These are phyloP conservation scores for Hassar affinis DNA, from an alignment of 2,113 vertebrate genomes.

Conservation along the genomic window DNA sequence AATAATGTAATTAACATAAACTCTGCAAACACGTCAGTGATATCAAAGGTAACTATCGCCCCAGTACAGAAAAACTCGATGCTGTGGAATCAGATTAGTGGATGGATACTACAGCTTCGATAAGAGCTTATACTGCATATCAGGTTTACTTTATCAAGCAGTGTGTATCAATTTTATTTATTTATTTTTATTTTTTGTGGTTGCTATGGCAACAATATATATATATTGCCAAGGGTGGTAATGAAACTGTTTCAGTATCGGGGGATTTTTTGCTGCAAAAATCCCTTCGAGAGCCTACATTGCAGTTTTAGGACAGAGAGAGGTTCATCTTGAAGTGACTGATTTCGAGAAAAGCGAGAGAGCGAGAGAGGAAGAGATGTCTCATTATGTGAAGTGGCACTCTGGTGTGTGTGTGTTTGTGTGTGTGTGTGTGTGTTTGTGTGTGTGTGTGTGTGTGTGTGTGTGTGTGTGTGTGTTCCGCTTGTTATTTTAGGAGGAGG, in stretches of 20 bases:
- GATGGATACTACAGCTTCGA: neutral
- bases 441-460: neutral
- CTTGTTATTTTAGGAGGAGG: conserved; percentile 27
- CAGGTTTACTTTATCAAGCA: neutral
- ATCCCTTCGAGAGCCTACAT: neutral
- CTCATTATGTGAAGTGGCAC: neutral
- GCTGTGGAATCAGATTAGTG: neutral
- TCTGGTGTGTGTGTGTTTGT: neutral
- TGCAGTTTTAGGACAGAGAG: neutral
- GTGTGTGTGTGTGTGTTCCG: neutral
- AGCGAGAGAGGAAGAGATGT: neutral
- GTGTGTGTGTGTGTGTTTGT: neutral
- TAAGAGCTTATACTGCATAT: neutral
- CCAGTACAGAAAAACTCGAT: neutral
- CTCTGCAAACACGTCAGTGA: no score
- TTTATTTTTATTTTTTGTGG: neutral
- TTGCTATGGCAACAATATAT: neutral
- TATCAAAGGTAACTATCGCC: neutral
- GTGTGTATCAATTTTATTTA: neutral
- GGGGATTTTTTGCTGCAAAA: neutral
- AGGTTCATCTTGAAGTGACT: neutral
- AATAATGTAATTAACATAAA: neutral
- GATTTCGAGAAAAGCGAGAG: conserved; percentile 5
- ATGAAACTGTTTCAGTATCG: neutral
- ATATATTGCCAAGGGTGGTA: neutral